Base-by-base conservation (phyloP, 2,797 vertebrate species). In the Fratercula arctica region DNA sequence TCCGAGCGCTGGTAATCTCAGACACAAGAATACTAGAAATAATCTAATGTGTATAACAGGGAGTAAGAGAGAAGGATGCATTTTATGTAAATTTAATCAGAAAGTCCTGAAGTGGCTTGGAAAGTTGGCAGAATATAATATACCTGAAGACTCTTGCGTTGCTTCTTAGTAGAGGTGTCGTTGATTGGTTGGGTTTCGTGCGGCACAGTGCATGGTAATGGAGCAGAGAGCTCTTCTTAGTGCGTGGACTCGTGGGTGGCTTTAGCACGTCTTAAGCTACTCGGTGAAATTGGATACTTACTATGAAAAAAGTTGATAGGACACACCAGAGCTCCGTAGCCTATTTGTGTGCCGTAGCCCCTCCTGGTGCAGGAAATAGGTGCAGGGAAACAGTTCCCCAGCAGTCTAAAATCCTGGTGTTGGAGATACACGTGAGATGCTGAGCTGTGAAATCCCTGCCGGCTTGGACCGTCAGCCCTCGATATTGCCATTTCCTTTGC, bases 31-130 rank as follows among this genome's bases (percentile, higher is more conserved):
- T 79, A 26, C 89, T 81, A 59, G 79, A 95, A 92, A 78, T 81
- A 94, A 94, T 93, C 89, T 84, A 56, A 66, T 86, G 92, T 84
- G 69, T 93, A 5, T 66, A 76, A 66, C 85, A 29, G 57, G 41
- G 85, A 94, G 35, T 45, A 81, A 89, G 92, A 92, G 28, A 72
- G 73, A 91, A 93, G 85, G 87, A 94, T 94, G 82, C 66, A 39
- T 94, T 91, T 95, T 96, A 95, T 95, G 94, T 84, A 97, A 94
- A 96, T 96, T 95, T 97, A 96, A 96, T 96, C 94, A 97, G 92
- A 91, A 96, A 78, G 72, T 78, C 69, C 66, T 97, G 95, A 96
- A 93, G 92, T 88, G 82, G 41, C 76, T 94, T 20, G 82, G 29
- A 78, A 96, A 88, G 79, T 90, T 92, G 76, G 69, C 25, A 13